Evolutionary conservation across 1,140 invertebrate genomes (phyloP).

Genomic region (Brachionus rotundiformis): DNA sequence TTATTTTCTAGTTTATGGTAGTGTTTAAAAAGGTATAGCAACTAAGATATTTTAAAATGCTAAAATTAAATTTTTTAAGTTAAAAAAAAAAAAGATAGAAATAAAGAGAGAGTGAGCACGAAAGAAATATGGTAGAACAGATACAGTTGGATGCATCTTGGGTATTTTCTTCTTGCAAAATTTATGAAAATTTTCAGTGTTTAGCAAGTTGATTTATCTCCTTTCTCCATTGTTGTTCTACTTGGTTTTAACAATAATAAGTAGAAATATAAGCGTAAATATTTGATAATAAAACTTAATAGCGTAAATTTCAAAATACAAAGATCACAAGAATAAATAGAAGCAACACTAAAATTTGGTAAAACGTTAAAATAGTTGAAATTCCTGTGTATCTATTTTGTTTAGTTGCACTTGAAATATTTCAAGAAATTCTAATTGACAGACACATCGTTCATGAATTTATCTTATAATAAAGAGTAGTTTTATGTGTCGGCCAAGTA

Average conservation of each 20-base stretch:
- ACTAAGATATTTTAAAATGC: constrained; percentile 22
- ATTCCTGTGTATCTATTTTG: neutral
- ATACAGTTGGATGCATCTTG: constrained; percentile 50
- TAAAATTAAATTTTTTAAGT: constrained; percentile 39
- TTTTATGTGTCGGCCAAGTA: neutral
- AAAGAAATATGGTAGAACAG: constrained; percentile 17
- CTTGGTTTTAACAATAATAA: constrained; percentile 34
- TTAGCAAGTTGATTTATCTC: constrained; percentile 34
- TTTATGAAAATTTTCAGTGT: constrained; percentile 39
- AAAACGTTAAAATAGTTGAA: constrained; percentile 45
- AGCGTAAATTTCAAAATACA: constrained; percentile 28
- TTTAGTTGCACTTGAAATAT: constrained; percentile 46
- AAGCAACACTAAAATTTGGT: neutral
- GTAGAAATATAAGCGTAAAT: constrained; percentile 1
- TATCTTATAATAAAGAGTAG: neutral
- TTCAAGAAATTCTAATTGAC: constrained; percentile 21
- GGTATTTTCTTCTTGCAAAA: constrained; percentile 36
- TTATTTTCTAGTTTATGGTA: neutral
- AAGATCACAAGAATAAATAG: constrained; percentile 4
- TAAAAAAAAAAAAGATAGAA: neutral
- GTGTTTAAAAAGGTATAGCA: constrained; percentile 12
- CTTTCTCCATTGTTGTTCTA: constrained; percentile 8
- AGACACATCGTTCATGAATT: constrained; percentile 13
- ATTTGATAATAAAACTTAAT: constrained; percentile 9
- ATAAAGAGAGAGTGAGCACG: neutral